Conservation (phyloP, 37 sponge, comb jelly and placozoan species). For the Diacarnus erythraeanus region DNA sequence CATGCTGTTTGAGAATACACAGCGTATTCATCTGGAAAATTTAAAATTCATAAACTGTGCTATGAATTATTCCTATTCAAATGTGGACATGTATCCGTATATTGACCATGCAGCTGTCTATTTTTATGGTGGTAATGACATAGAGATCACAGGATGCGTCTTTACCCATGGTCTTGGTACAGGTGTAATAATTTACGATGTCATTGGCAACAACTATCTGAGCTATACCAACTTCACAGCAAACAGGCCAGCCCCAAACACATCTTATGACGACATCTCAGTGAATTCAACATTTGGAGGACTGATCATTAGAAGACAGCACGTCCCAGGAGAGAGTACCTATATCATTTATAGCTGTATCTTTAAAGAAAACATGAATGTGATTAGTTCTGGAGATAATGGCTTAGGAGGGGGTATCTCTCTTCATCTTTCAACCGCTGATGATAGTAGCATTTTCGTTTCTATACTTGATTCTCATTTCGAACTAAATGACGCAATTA, state of each 20-base stretch:
- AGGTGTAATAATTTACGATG: neutral
- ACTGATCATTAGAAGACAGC: neutral
- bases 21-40: neutral
- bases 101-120: neutral
- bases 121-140: neutral
- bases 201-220: neutral
- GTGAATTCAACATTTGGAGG: neutral
- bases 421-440: neutral
- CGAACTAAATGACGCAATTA: neutral
- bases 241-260: neutral
- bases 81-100: neutral
- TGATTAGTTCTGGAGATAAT: neutral
- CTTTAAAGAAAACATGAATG: neutral
- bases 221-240: neutral
- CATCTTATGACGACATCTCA: too few relatives aligned
- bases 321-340: too few relatives aligned
- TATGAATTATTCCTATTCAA: neutral
- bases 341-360: neutral
- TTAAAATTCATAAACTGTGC: neutral
- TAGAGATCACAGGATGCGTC: neutral
- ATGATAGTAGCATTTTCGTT: neutral
- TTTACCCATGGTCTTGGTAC: neutral
- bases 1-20: neutral
- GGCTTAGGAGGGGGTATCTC: slow-evolving; percentile 2
- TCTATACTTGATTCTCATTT: neutral